Conservation (phyloP, 2,888 invertebrate species). For the Pseudeuparius sepicola region DNA sequence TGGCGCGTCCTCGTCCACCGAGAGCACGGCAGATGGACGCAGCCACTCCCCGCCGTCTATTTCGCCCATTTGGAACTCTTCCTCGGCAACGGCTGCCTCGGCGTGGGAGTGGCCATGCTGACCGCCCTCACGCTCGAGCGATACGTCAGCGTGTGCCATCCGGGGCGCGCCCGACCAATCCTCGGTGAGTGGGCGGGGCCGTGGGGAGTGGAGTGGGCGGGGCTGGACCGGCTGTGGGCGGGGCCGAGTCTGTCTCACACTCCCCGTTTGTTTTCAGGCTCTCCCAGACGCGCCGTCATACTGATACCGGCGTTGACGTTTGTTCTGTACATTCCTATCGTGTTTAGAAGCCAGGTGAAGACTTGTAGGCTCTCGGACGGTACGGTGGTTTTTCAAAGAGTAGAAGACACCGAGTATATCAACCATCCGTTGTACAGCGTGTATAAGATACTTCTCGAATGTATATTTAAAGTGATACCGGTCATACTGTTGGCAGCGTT, state of each 20-base stretch:
- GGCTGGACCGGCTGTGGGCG: too few relatives aligned
- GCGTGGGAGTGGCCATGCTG: constrained; percentile 69
- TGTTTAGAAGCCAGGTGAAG: constrained; percentile 51
- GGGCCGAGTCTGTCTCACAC: too few relatives aligned
- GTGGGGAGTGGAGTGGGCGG: too few relatives aligned
- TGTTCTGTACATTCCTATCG: constrained; percentile 57
- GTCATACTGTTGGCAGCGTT: constrained; percentile 54
- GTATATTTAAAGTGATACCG: constrained; percentile 58
- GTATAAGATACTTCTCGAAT: constrained; percentile 53
- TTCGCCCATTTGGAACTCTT: constrained; percentile 61
- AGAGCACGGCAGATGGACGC: constrained; percentile 55
- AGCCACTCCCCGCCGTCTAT: constrained; percentile 55
- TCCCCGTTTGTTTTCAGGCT: too few relatives aligned
- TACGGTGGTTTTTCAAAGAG: constrained; percentile 46
- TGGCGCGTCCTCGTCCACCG: constrained; percentile 55
- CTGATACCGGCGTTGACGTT: constrained; percentile 56
- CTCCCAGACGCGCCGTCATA: constrained; percentile 53
- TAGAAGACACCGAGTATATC: constrained; percentile 33
- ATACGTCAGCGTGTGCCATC: constrained; percentile 66
- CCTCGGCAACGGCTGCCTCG: constrained; percentile 62
- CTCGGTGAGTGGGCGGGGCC: too few relatives aligned
- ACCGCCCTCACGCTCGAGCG: constrained; percentile 63
- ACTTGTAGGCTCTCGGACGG: constrained; percentile 39
- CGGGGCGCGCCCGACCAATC: constrained; percentile 55
- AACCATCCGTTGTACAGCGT: constrained; percentile 38